Percentiles rank a stretch among this genome's conserved stretches.
These are phyloP conservation scores for Myiozetetes cayanensis DNA, from an alignment of 2,113 vertebrate species.

Conservation along the genomic window DNA sequence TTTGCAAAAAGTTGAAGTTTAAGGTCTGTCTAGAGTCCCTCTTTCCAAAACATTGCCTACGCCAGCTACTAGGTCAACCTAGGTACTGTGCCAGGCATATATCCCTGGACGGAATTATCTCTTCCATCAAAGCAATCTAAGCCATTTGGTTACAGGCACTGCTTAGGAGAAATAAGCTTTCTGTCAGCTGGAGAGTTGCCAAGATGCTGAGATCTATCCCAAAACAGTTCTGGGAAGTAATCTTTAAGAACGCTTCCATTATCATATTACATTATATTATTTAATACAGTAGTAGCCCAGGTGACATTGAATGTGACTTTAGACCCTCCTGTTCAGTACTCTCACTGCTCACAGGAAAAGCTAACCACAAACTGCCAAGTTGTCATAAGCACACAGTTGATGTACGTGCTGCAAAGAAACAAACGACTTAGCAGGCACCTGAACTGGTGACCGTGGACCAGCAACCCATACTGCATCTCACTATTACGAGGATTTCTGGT, in stretches of 20 bases:
- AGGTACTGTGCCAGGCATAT: background rate
- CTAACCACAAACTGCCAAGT: constrained; percentile 28
- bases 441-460: background rate
- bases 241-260: constrained; percentile 45
- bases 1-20: background rate
- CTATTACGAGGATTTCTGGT: background rate
- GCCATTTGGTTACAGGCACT: constrained; percentile 36
- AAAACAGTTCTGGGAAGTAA: constrained; percentile 55
- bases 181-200: constrained; percentile 31
- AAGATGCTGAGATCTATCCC: constrained; percentile 33
- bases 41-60: background rate
- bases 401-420: background rate
- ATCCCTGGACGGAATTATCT: background rate
- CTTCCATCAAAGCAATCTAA: constrained; percentile 45
- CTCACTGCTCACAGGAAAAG: constrained; percentile 39
- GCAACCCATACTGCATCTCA: rapidly evolving
- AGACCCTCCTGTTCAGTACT: background rate
- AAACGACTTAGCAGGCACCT: background rate
- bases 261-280: constrained; percentile 14
- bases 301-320: background rate
- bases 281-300: background rate
- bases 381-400: background rate
- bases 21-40: background rate
- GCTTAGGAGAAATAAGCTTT: constrained; percentile 40
- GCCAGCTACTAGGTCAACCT: background rate